Evolutionary conservation across 2,797 vertebrate species (phyloP).

Genomic region (Silurus lanzhouensis): DNA sequence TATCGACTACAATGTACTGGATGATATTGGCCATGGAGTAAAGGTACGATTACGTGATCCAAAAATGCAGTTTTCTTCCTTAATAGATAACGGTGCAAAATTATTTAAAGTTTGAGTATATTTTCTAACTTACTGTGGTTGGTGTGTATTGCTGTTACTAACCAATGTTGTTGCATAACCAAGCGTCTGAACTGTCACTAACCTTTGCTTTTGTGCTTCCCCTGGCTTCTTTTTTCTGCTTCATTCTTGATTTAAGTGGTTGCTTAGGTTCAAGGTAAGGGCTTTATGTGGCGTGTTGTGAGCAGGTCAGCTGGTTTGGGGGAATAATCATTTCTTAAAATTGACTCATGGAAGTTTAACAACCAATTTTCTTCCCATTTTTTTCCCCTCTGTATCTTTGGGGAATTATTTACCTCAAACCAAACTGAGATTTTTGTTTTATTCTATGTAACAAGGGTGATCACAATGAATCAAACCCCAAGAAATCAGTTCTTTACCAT

Average conservation of each 20-base stretch:
- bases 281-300: conserved; percentile 47
- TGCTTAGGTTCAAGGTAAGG: conserved; percentile 99
- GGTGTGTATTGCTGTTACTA: conserved; percentile 46
- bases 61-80: not conserved
- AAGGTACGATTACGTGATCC: conserved; percentile 72
- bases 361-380: not conserved
- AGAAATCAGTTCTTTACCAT: conserved; percentile 2
- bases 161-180: conserved; percentile 38
- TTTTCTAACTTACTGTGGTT: conserved; percentile 23
- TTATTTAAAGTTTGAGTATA: not conserved
- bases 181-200: conserved; percentile 70
- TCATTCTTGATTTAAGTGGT: conserved; percentile 91
- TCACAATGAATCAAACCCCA: not conserved
- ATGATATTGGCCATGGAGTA: conserved; percentile 88
- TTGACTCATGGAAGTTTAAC: not conserved
- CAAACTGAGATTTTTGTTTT: not conserved
- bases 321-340: conserved; percentile 51
- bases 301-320: conserved; percentile 63
- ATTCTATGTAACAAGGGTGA: not conserved
- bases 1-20: conserved; percentile 85
- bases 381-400: not conserved
- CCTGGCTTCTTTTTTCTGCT: conserved; percentile 79
- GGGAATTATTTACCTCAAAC: not conserved
- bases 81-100: not conserved
- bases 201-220: conserved; percentile 80